A percentile compares a stretch with the other conserved stretches of the same genome.
Evolutionary conservation across 2,113 vertebrate genomes (phyloP).

Genomic region (Arenaria interpres): DNA sequence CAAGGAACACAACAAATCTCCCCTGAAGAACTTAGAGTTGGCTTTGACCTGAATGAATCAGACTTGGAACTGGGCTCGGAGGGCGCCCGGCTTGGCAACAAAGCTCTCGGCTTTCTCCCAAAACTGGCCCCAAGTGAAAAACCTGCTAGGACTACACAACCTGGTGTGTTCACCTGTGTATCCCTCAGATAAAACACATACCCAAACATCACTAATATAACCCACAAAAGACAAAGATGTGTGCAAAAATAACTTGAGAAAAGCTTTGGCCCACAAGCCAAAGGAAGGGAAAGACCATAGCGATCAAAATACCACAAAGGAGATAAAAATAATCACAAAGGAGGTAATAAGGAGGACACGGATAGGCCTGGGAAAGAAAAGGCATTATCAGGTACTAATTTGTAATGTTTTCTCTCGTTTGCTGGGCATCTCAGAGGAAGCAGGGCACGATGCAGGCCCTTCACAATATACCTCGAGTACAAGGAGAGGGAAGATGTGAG

Average conservation of each 20-base stretch:
- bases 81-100: not conserved
- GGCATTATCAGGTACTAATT: not conserved
- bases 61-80: not conserved
- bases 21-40: not conserved
- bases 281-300: not conserved
- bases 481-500: not conserved
- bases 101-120: not conserved
- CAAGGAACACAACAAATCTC: not conserved
- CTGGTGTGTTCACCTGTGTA: not conserved
- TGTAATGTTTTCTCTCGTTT: not conserved
- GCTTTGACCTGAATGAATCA: not conserved
- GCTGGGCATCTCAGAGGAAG: not conserved
- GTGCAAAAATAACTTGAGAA: not conserved
- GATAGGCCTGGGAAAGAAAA: not conserved
- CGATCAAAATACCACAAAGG: not conserved
- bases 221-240: not conserved
- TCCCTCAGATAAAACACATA: not conserved
- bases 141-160: not conserved
- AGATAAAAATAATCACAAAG: not conserved
- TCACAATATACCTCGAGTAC: not conserved
- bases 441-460: not conserved
- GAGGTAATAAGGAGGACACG: not conserved
- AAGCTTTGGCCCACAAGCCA: not conserved
- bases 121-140: not conserved
- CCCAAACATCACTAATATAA: rapidly evolving